Conservation (phyloP, 1,140 invertebrate species). For the Phortica variegata region DNA sequence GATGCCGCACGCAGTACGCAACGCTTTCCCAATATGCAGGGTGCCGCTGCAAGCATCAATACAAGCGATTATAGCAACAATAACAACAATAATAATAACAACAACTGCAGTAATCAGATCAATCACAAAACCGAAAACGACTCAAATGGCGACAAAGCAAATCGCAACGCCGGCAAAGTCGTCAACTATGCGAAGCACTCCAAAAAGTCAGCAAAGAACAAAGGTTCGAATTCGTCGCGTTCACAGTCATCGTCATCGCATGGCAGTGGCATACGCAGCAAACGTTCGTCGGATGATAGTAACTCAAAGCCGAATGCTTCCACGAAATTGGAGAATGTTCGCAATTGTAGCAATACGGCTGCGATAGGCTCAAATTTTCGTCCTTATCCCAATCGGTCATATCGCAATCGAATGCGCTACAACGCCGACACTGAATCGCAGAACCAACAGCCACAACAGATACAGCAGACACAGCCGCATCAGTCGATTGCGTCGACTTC, state of each 20-base stretch:
- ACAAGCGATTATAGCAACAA: background rate
- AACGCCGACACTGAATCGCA: background rate
- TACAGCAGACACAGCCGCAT: constrained; percentile 5
- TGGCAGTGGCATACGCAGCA: constrained; percentile 17
- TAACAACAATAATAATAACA: background rate
- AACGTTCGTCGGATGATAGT: background rate
- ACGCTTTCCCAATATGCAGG: constrained; percentile 6
- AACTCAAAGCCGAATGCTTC: background rate
- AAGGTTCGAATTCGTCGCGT: constrained; percentile 27
- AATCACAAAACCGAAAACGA: background rate
- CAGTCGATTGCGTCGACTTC: background rate
- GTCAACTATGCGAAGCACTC: constrained; percentile 13
- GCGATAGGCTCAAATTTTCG: background rate
- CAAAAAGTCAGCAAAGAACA: constrained; percentile 13
- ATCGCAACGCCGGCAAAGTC: background rate
- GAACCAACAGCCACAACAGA: constrained; percentile 7
- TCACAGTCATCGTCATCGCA: constrained; percentile 29
- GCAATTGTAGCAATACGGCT: background rate
- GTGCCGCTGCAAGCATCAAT: background rate
- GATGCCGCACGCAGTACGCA: constrained; percentile 7
- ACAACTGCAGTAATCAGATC: background rate
- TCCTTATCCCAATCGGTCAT: constrained; percentile 22
- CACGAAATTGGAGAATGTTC: too few species aligned
- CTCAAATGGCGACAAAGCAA: background rate
- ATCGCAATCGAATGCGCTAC: constrained; percentile 32